Evolutionary conservation across 1,140 invertebrate species (phyloP).

Genomic region (Saccostrea glomerata): DNA sequence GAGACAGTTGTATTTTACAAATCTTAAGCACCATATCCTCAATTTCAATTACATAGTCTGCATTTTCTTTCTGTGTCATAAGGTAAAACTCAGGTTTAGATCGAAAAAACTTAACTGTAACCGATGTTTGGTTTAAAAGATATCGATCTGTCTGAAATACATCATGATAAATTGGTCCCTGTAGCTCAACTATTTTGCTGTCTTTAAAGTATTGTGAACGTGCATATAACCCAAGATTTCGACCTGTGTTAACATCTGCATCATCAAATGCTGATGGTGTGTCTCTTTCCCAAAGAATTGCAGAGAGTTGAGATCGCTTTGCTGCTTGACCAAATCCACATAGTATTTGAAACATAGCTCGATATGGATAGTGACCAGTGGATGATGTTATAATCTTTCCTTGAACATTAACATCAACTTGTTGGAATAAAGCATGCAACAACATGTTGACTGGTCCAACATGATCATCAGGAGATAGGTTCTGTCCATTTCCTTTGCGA

Average conservation of each 20-base stretch:
- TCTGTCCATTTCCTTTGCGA: constrained; percentile 16
- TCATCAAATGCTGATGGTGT: constrained; percentile 37
- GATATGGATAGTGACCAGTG: constrained; percentile 54
- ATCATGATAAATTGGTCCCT: constrained; percentile 48
- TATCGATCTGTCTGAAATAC: constrained; percentile 53
- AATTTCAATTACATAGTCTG: constrained; percentile 41
- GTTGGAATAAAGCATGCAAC: constrained; percentile 41
- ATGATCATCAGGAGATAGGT: background rate
- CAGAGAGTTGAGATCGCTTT: constrained; percentile 42
- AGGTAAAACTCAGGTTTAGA: constrained; percentile 48
- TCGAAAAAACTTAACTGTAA: constrained; percentile 42
- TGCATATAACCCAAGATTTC: constrained; percentile 33
- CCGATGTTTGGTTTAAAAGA: constrained; percentile 54
- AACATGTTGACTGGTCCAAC: constrained; percentile 42
- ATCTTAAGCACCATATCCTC: constrained; percentile 51
- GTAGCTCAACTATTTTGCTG: constrained; percentile 45
- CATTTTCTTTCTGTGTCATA: constrained; percentile 18
- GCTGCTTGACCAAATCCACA: constrained; percentile 50
- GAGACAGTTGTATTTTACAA: constrained; percentile 55
- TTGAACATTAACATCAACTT: constrained; percentile 49
- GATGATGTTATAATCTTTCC: constrained; percentile 36
- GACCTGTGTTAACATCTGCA: constrained; percentile 42
- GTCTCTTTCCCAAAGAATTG: constrained; percentile 34
- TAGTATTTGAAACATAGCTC: constrained; percentile 51
- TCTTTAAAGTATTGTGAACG: constrained; percentile 31